Evolutionary conservation across 2,797 vertebrate genomes (phyloP).

Genomic region (Microctenopoma stevenorrisi): DNA sequence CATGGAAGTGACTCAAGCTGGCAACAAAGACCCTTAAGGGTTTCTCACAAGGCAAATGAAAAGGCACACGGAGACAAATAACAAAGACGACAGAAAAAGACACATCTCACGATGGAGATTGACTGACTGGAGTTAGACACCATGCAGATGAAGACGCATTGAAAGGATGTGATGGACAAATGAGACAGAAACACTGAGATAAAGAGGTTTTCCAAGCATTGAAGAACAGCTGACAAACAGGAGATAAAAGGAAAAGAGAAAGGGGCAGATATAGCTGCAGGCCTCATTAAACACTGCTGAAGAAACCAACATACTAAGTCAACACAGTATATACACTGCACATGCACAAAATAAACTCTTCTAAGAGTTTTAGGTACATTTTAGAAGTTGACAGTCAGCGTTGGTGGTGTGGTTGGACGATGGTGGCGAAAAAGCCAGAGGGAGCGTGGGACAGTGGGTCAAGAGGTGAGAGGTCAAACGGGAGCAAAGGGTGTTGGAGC

Average conservation of each 20-base stretch:
- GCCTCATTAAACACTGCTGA: conserved; percentile 20
- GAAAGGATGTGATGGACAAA: conserved; percentile 76
- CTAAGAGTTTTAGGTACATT: conserved; percentile 8
- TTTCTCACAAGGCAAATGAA: conserved; percentile 74
- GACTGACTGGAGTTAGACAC: conserved; percentile 63
- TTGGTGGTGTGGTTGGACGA: conserved; percentile 33
- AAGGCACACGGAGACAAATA: conserved; percentile 64
- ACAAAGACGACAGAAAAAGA: conserved; percentile 70
- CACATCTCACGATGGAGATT: conserved; percentile 52
- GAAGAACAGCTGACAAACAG: conserved; percentile 34
- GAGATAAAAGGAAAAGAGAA: conserved; percentile 22
- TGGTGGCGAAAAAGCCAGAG: conserved; percentile 55
- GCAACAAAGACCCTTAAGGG: conserved; percentile 81
- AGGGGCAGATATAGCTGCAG: conserved; percentile 20
- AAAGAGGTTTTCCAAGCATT: conserved; percentile 56
- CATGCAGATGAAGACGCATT: conserved; percentile 70
- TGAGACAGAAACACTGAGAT: conserved; percentile 71
- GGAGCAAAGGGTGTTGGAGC: conserved; percentile 63
- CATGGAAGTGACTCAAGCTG: conserved; percentile 77
- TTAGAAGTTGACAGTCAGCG: conserved; percentile 2
- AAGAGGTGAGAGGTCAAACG: conserved; percentile 72
- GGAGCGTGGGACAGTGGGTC: conserved; percentile 79
- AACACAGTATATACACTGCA: conserved; percentile 2
- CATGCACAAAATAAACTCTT: conserved; percentile 13
- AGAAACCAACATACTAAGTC: conserved; percentile 18